These are phyloP conservation scores for Esox lucius DNA, from an alignment of 2,797 vertebrate species.

Conservation along the genomic window DNA sequence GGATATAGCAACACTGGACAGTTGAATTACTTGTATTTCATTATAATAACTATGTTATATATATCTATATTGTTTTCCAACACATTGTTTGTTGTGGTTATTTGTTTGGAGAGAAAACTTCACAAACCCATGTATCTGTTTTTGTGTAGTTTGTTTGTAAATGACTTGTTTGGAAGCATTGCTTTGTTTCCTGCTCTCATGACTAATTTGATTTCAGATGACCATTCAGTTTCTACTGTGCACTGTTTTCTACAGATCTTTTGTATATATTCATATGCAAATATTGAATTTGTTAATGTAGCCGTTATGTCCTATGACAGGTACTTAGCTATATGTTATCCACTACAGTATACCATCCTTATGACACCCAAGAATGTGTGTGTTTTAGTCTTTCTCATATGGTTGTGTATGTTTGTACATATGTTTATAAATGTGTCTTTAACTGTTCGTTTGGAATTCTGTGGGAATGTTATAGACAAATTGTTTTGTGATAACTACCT, in stretches of 20 bases:
- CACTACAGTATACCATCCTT: not conserved
- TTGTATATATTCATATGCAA: conserved; percentile 27
- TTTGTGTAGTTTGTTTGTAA: conserved; percentile 17
- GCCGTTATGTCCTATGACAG: conserved; percentile 44
- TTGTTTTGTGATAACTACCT: conserved; percentile 49
- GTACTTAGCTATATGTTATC: conserved; percentile 57
- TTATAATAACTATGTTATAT: too few relatives aligned
- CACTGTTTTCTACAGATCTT: not conserved
- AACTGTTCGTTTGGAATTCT: conserved; percentile 45
- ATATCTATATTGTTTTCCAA: too few relatives aligned
- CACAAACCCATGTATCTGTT: conserved; percentile 12
- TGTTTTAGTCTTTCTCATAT: conserved; percentile 41
- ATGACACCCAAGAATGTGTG: conserved; percentile 42
- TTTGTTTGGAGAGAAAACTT: too few relatives aligned
- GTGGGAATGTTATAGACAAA: conserved; percentile 54
- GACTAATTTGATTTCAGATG: too few relatives aligned
- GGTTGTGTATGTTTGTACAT: conserved; percentile 42
- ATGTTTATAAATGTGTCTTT: conserved; percentile 16
- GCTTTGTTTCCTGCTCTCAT: too few relatives aligned
- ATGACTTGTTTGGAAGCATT: too few relatives aligned
- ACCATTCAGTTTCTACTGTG: too few relatives aligned
- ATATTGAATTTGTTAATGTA: conserved; percentile 21
- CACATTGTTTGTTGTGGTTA: too few relatives aligned
- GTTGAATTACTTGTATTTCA: conserved; percentile 8
- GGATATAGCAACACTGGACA: conserved; percentile 37